These are phyloP conservation scores for Strigops habroptila DNA, from an alignment of 2,113 vertebrate species.

Conservation along the genomic window DNA sequence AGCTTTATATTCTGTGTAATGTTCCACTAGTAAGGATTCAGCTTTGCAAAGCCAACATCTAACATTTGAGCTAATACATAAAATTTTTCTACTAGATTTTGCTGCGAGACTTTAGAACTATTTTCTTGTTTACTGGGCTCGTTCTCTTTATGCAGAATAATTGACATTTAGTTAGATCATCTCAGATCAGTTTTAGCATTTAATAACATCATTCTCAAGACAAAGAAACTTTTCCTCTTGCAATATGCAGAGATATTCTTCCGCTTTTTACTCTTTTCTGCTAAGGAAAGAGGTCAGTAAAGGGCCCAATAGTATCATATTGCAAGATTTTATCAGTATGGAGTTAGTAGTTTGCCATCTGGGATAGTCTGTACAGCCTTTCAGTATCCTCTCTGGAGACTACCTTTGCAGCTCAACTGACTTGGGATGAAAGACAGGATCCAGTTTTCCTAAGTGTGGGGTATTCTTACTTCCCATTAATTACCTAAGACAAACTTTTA, in stretches of 20 bases:
- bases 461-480: not conserved
- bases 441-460: not conserved
- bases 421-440: not conserved
- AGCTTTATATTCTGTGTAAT: not conserved
- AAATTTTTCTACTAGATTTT: not conserved
- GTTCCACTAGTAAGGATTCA: not conserved
- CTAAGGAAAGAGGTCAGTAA: not conserved
- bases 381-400: not conserved
- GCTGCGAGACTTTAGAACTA: not conserved
- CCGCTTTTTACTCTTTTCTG: not conserved
- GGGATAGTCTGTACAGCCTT: not conserved
- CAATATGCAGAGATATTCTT: not conserved
- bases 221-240: not conserved
- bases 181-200: not conserved
- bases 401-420: not conserved
- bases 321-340: not conserved
- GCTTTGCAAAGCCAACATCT: not conserved
- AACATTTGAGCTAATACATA: not conserved
- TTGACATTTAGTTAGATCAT: not conserved
- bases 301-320: not conserved
- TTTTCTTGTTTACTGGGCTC: not conserved
- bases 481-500: not conserved
- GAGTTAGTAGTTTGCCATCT: not conserved
- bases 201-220: not conserved
- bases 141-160: not conserved